Base-by-base conservation (phyloP, 2,888 invertebrate species). In the Boloria euphrosyne region DNA sequence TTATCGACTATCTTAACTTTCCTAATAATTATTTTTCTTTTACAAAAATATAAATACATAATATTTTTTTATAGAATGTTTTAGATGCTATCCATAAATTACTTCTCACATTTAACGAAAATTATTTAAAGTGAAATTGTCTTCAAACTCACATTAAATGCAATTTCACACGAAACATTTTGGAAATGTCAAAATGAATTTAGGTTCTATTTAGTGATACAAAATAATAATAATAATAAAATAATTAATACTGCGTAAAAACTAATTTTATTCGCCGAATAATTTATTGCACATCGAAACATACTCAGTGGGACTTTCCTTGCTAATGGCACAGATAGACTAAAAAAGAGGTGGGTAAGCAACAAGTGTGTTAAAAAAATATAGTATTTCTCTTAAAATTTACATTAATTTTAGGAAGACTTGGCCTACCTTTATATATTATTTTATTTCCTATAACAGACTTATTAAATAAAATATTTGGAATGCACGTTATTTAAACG, bases 341-440 rank as follows among this genome's bases (percentile, higher is more conserved):
- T 70, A 78, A 78, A 69, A 75, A 72, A 82, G 87, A 83, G 88
- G 87, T 87, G 87, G 88, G 88, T 74, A 80, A 79, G 76, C 68
- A 78, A 77, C 68, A 73, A 75, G 74, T 62, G 69, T 71, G 71
- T 71, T 69, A 71, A 75, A 75, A 74, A 75, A 74, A 74, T 74
- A 73, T 71, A 74, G 46, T 76, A 67, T 66, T 69, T 70, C 69
- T 68, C 72, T 78, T 78, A 76, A 73, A 72, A 72, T 74, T 65
- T 75, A 76, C 73, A 73, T 70, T 74, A 78, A 78, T 76, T 68
- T 73, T 74, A 81, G 85, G 85, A 87, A 84, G 85, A 86, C 74
- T 77, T 80, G 61, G 61, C 58, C 57, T 68, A 70, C 58, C 57
- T 62, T 67, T 63, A 63, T 63, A 66, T 57, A 61, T 17, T 46